Conservation (phyloP, 2,113 vertebrate genomes). For the Mustelus asterias region DNA sequence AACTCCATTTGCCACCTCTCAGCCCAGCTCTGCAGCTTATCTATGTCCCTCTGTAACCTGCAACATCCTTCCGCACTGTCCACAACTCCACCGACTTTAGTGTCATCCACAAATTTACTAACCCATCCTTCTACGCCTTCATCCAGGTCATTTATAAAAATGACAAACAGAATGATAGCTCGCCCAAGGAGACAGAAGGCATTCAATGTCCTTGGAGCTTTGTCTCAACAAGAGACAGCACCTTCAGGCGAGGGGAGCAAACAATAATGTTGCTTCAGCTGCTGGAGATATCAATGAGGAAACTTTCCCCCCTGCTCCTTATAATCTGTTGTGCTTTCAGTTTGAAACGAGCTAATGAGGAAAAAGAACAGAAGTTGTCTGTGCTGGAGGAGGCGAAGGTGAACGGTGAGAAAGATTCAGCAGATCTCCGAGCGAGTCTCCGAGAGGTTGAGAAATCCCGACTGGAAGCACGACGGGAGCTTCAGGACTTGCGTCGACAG, state of each 20-base stretch:
- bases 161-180: too few species aligned
- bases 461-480: constrained; percentile 77
- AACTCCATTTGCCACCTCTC: too few species aligned
- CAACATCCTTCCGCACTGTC: too few species aligned
- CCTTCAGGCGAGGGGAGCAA: background rate
- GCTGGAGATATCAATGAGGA: background rate
- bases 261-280: background rate
- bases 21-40: too few species aligned
- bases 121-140: too few species aligned
- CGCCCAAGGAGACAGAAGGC: background rate
- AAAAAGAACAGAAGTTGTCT: constrained; percentile 73
- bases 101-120: too few species aligned
- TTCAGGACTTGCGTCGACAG: constrained; percentile 88
- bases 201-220: background rate
- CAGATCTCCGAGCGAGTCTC: constrained; percentile 69
- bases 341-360: constrained; percentile 73
- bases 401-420: constrained; percentile 64
- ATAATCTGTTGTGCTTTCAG: constrained; percentile 48
- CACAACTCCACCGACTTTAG: too few species aligned
- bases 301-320: too few species aligned
- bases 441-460: constrained; percentile 75
- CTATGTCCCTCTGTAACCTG: too few species aligned
- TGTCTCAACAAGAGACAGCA: background rate
- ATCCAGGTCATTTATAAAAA: too few species aligned
- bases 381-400: constrained; percentile 71